phyloP scores from a whole-genome alignment of 2,797 vertebrate species.

The Hyperoplus immaculatus region DNA sequence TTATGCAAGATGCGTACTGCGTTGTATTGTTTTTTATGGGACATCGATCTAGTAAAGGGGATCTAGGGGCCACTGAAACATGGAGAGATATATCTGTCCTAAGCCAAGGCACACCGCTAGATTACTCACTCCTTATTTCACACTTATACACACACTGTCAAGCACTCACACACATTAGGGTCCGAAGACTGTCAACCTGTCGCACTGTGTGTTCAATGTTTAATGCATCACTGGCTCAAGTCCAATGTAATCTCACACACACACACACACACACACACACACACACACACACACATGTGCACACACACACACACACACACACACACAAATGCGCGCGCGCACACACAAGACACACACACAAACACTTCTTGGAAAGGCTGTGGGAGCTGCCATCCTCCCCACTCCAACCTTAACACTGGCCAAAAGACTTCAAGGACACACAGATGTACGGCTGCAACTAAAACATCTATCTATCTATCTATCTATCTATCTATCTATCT shows the following conservation, averaged over 20 bases:
- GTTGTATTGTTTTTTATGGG: not conserved
- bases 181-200: conserved; percentile 27
- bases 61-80: not conserved
- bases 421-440: conserved; percentile 46
- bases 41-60: not conserved
- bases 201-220: conserved; percentile 55
- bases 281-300: too few relatives aligned
- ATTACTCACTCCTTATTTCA: conserved; percentile 5
- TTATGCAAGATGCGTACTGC: not conserved
- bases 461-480: not conserved
- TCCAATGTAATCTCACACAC: conserved; percentile 65
- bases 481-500: not conserved
- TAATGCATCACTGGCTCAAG: conserved; percentile 62
- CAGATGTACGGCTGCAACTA: not conserved
- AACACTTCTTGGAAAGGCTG: conserved; percentile 25
- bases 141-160: not conserved
- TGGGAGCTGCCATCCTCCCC: conserved; percentile 5
- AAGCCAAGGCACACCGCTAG: not conserved
- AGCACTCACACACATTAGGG: not conserved
- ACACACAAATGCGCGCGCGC: too few relatives aligned
- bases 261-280: too few relatives aligned
- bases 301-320: too few relatives aligned
- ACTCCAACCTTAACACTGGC: conserved; percentile 26
- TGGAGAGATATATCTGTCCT: not conserved
- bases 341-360: too few relatives aligned